phyloP scores from a whole-genome alignment of 2,888 invertebrate species.

The Aphodius sticticus region DNA sequence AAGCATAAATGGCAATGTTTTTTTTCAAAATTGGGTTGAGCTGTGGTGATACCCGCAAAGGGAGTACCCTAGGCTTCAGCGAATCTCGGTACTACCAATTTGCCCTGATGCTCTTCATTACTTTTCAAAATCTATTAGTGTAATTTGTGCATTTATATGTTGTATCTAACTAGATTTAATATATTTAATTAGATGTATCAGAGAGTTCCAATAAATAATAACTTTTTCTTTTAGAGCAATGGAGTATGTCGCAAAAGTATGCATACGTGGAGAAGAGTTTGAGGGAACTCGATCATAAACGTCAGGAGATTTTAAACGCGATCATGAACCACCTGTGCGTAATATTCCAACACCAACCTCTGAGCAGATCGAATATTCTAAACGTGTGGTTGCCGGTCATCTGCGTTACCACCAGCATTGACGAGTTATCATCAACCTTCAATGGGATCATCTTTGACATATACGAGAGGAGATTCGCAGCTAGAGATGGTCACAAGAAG shows the following conservation, averaged over 20 bases:
- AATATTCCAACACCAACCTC: conserved; percentile 47
- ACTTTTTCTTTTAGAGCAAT: conserved; percentile 31
- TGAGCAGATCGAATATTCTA: conserved; percentile 46
- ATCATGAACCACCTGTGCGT: conserved; percentile 50
- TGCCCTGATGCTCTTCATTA: too few species aligned
- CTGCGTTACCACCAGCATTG: conserved; percentile 31
- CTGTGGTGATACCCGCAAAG: too few species aligned
- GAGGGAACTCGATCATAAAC: conserved; percentile 38
- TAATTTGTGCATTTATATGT: too few species aligned
- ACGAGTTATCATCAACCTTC: conserved; percentile 17
- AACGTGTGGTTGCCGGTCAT: conserved; percentile 49
- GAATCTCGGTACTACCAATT: too few species aligned
- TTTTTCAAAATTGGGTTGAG: too few species aligned
- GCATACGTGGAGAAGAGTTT: conserved; percentile 45
- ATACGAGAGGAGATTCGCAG: neutral
- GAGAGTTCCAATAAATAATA: too few species aligned
- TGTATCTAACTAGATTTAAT: too few species aligned
- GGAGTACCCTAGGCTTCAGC: too few species aligned
- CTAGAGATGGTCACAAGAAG: neutral
- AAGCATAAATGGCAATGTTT: too few species aligned
- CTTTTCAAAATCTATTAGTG: too few species aligned
- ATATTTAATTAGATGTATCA: too few species aligned
- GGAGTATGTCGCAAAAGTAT: conserved; percentile 42
- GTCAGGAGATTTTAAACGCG: conserved; percentile 50
- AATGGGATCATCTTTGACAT: conserved; percentile 23